phyloP scores from a whole-genome alignment of 2,113 vertebrate genomes.

The Periophthalmus modestus region DNA sequence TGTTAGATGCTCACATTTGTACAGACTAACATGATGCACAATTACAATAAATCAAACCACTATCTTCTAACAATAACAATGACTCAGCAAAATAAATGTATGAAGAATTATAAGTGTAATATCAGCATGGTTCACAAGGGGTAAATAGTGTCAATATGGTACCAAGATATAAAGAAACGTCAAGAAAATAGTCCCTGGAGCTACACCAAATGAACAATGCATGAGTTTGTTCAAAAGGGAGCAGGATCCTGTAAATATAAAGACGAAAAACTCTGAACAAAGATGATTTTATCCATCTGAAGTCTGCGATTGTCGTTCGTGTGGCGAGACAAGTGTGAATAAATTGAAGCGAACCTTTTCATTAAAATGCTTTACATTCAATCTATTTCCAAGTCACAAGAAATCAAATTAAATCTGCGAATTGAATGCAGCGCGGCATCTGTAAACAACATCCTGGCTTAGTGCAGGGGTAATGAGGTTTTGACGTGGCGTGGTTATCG shows the following conservation, averaged over 20 bases:
- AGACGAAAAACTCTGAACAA: not conserved
- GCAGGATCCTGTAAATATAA: not conserved
- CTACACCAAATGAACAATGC: too few species aligned
- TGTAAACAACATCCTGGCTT: constrained; percentile 30
- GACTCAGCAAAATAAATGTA: not conserved
- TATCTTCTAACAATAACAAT: not conserved
- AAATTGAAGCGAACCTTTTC: constrained; percentile 33
- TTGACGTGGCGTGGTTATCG: constrained; percentile 6
- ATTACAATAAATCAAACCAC: not conserved
- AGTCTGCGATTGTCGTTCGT: constrained; percentile 5
- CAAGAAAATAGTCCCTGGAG: too few species aligned
- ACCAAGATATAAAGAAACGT: not conserved
- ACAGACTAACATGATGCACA: not conserved
- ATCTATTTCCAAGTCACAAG: constrained; percentile 39
- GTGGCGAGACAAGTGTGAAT: constrained; percentile 16
- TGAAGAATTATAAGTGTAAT: not conserved
- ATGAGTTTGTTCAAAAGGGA: too few species aligned
- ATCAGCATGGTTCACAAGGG: not conserved
- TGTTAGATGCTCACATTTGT: not conserved
- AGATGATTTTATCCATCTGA: constrained; percentile 1
- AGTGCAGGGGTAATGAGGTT: constrained; percentile 25
- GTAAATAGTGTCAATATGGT: not conserved
- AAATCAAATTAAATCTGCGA: constrained; percentile 34
- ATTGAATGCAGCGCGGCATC: not conserved
- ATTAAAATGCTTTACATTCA: constrained; percentile 52